These are phyloP conservation scores for Meandrusa payeni DNA, from an alignment of 2,888 invertebrate species.

Conservation along the genomic window DNA sequence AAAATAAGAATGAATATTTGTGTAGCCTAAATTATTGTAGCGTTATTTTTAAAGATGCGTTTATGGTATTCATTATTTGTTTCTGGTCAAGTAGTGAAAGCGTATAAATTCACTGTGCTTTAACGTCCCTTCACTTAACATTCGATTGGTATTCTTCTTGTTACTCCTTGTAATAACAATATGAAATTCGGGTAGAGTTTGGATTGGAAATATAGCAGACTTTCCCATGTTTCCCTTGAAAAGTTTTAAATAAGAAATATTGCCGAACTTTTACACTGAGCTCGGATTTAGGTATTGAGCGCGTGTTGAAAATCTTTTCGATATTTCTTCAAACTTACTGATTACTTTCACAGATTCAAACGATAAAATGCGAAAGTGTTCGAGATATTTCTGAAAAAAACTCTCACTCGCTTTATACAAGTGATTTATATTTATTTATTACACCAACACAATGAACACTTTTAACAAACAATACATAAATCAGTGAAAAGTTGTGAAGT, in stretches of 20 bases:
- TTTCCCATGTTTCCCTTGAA: conserved; percentile 26
- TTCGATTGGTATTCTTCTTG: conserved; percentile 4
- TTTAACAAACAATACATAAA: too few relatives aligned
- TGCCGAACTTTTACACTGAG: conserved; percentile 27
- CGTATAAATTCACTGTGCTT: background rate
- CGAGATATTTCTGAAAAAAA: too few relatives aligned
- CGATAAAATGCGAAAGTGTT: conserved; percentile 1
- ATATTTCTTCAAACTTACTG: conserved; percentile 14
- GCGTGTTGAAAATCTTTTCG: conserved; percentile 19
- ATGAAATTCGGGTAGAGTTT: conserved; percentile 22
- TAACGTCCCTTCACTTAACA: background rate
- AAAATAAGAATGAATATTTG: too few relatives aligned
- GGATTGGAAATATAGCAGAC: conserved; percentile 23
- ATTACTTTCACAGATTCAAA: conserved; percentile 13
- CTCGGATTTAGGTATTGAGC: conserved; percentile 22
- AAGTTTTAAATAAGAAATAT: conserved; percentile 31
- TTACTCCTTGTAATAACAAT: conserved; percentile 28
- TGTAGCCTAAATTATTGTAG: too few relatives aligned
- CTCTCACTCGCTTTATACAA: too few relatives aligned
- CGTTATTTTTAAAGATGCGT: too few relatives aligned
- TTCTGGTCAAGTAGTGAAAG: background rate
- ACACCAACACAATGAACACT: too few relatives aligned
- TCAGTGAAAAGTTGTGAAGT: too few relatives aligned
- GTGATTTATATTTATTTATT: too few relatives aligned
- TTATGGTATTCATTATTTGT: too few relatives aligned